Base-by-base conservation (phyloP, 30 jellyfish, hydroid and myxozoan genomes). In the Chrysaora quinquecirrha region DNA sequence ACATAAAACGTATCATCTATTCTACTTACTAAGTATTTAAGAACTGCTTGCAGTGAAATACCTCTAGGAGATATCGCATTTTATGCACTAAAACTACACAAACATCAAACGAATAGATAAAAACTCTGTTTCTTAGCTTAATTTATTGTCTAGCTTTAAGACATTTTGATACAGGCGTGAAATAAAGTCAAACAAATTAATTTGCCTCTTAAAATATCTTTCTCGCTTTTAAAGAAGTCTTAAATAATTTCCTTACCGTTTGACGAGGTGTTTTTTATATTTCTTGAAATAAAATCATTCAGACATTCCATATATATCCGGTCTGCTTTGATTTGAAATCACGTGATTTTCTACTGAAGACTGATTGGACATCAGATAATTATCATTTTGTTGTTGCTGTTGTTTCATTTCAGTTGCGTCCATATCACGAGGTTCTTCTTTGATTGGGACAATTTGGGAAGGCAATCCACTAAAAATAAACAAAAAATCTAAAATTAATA, bases 391-490 rank as follows among this genome's bases (percentile, higher is more conserved):
- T 21, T 34, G 49, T 16, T 50, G 68, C 30, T 52, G 68, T 25
- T 52, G 68, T 25, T 52, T 52, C 7, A 25, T 12, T 0, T 50
- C 76, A 23, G 64, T 1, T n/a, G 77, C 10, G 49, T 84, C 88
- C 12, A 58, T 76, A 2, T 84, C 95, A 20, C 48, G 75, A 6
- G 95, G 95, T 66, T 84, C 95, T 48, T 84, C 87, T 48, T 84
- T 84, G 10, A 84, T 84, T 16, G 85, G 87, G 49, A 84, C 86
- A 61, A 84, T 69, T 43, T 74, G 87, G 24, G 95, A 77, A 0
- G 95, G 88, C 35, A 84, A 82, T 3, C 88, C 95, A 25, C 95
- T 73, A 64, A 48, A 62, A 78, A 3, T 43, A 10, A 21, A 33
- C 21, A n/a, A 67, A n/a, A n/a, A n/a, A n/a, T n/a, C n/a, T n/a